Evolutionary conservation across 2,113 vertebrate genomes (phyloP).

Genomic region (Caranx melampygus): DNA sequence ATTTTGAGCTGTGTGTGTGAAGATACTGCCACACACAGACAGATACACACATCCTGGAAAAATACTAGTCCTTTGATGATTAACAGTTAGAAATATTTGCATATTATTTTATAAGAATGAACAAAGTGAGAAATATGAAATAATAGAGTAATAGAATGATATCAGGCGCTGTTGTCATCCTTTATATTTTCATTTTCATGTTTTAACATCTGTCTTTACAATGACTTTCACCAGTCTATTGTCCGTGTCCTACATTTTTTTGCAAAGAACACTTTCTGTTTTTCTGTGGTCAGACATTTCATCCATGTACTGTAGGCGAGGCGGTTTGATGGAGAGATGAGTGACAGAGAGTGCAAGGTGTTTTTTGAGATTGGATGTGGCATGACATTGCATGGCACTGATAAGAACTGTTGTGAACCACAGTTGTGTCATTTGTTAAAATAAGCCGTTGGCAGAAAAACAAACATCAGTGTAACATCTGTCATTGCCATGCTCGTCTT

Average conservation of each 20-base stretch:
- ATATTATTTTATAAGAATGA: too few species aligned
- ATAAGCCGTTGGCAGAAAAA: constrained; percentile 46
- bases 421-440: constrained; percentile 57
- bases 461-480: constrained; percentile 34
- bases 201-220: neutral
- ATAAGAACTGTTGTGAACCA: constrained; percentile 39
- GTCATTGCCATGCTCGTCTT: constrained; percentile 12
- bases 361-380: constrained; percentile 50
- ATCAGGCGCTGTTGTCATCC: neutral
- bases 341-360: constrained; percentile 55
- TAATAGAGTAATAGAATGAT: neutral
- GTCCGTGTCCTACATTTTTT: neutral
- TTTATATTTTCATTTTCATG: neutral
- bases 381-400: constrained; percentile 36
- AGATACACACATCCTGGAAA: too few species aligned
- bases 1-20: too few species aligned
- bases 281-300: constrained; percentile 18
- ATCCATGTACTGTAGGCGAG: neutral
- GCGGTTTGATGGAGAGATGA: constrained; percentile 32
- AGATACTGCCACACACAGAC: too few species aligned
- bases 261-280: neutral
- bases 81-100: too few species aligned
- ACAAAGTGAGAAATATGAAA: too few species aligned
- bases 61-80: too few species aligned
- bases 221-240: neutral